phyloP scores from a whole-genome alignment of 1,140 invertebrate species.

The Sycobia sp. region DNA sequence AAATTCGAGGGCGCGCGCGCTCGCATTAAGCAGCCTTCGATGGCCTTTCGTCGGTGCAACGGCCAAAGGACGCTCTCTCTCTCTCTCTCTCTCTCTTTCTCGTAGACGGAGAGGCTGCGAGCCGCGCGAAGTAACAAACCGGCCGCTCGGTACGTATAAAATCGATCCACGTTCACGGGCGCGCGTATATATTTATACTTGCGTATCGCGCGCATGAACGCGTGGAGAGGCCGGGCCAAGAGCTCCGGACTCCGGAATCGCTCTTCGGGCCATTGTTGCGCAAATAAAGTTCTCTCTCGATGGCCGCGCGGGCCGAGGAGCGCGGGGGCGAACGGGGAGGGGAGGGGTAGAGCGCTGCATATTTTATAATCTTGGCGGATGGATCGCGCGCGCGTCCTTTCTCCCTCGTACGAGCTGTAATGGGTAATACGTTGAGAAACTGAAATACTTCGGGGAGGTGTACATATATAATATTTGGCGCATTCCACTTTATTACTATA shows the following conservation, averaged over 20 bases:
- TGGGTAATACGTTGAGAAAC: no score
- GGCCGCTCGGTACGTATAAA: no score
- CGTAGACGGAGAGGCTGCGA: no score
- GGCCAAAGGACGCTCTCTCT: not conserved
- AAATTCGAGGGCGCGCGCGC: conserved; percentile 31
- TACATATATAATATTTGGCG: no score
- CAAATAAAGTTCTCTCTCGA: conserved; percentile 33
- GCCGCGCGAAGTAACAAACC: not conserved
- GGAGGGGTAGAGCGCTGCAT: not conserved
- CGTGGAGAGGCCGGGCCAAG: not conserved
- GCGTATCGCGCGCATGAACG: no score
- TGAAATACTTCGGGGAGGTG: no score
- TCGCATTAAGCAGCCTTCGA: conserved; percentile 37
- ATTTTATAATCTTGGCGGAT: not conserved
- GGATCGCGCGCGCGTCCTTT: not conserved
- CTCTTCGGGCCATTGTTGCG: conserved; percentile 26
- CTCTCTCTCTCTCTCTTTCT: no score
- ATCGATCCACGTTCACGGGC: no score
- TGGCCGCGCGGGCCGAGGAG: no score
- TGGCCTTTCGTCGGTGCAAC: conserved; percentile 25
- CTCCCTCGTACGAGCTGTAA: not conserved
- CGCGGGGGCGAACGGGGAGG: no score
- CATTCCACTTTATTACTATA: no score
- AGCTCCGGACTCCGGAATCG: not conserved
- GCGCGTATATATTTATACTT: no score